Percentiles rank a stretch among this genome's conserved stretches.
These are phyloP conservation scores for Phoebastria nigripes DNA, from an alignment of 2,797 vertebrate species.

Conservation along the genomic window DNA sequence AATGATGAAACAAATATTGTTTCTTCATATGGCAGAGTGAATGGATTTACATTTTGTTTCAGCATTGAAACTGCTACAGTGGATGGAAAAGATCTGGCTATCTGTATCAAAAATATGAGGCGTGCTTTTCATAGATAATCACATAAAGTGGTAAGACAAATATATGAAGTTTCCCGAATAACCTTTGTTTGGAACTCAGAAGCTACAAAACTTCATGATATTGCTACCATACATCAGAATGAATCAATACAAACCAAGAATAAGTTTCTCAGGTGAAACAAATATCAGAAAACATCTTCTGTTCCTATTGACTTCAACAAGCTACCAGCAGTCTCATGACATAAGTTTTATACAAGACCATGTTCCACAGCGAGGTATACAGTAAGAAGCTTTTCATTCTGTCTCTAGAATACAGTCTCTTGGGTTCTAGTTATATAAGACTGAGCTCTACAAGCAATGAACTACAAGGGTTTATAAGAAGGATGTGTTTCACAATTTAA, in stretches of 20 bases:
- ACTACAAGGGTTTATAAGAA: slow-evolving; percentile 60
- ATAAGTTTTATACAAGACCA: background rate
- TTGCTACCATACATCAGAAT: background rate
- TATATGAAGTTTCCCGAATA: background rate
- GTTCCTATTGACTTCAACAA: background rate
- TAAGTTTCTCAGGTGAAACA: background rate
- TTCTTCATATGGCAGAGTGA: background rate
- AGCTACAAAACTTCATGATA: background rate
- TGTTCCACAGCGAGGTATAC: background rate
- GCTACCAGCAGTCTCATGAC: background rate
- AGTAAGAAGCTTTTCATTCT: background rate
- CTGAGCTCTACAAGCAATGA: slow-evolving; percentile 10
- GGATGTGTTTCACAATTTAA: slow-evolving; percentile 43
- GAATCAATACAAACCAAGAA: background rate
- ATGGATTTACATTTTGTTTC: background rate
- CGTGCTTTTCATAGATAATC: slow-evolving; percentile 3
- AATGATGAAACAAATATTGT: background rate
- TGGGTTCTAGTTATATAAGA: slow-evolving; percentile 46
- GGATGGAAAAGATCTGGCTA: background rate
- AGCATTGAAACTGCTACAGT: background rate
- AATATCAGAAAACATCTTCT: background rate
- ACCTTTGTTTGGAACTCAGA: background rate
- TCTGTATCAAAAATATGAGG: background rate
- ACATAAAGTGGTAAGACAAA: background rate
- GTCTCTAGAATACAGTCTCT: background rate